Base-by-base conservation (phyloP, 2,888 invertebrate genomes). In the Cancer borealis region DNA sequence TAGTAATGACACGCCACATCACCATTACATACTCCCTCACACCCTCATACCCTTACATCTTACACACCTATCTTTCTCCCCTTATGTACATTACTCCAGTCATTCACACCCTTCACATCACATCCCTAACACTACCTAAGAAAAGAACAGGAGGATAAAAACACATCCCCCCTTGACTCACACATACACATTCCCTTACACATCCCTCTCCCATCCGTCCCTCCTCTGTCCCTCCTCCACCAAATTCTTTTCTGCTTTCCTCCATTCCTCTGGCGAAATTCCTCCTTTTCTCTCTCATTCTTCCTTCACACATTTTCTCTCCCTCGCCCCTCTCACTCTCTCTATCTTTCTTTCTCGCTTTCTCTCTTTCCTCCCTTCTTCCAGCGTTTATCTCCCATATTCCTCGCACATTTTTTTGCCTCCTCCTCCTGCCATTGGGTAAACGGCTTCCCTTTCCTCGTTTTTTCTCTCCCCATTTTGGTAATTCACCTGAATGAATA, bases 141-240 rank as follows among this genome's bases (percentile, higher is more conserved):
- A 73, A 17, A 73, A 73, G 12, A 3, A 3, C 14, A 12, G 54
- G 54, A 12, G 12, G 54, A 54, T n/a, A 73, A 73, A n/a, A 73
- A n/a, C 1, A 6, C 5, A 73, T n/a, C 21, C 5, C 73, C 26
- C 73, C n/a, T n/a, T 8, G n/a, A 4, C 73, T n/a, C n/a, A 21
- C 17, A 21, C 26, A n/a, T 73, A 73, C 73, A 73, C 73, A n/a
- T 66, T 66, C 66, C 66, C 66, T n/a, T 21, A 54, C 54, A 54
- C 54, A 54, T 54, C 17, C 54, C 12, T 17, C 14, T 1, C 12
- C 54, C 54, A 54, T 54, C 66, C 66, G 5, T 17, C 73, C n/a
- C 73, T 73, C 26, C 73, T 73, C n/a, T n/a, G 73, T 73, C 73
- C 21, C 73, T 73, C n/a, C 73, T 73, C 73, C 73, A 73, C 73